These are phyloP conservation scores for Papilio polyxenes DNA, from an alignment of 1,140 invertebrate species.

Conservation along the genomic window DNA sequence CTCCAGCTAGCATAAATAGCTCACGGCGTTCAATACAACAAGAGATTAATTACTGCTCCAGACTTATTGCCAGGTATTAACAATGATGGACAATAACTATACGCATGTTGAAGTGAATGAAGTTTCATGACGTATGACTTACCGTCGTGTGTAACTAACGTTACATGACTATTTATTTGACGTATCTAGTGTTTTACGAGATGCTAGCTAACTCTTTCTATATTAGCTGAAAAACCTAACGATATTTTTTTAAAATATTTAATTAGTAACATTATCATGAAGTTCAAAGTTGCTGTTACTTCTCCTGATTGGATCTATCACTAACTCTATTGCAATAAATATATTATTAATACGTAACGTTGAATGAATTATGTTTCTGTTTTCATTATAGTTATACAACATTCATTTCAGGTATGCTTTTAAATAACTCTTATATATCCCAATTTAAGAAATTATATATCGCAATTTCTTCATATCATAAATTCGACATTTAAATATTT, in stretches of 20 bases:
- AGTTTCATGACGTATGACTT: background rate
- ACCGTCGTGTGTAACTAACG: background rate
- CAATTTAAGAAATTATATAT: background rate
- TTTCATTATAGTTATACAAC: background rate
- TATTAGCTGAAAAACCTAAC: too few relatives aligned
- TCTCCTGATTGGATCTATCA: too few relatives aligned
- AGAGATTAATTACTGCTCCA: slow-evolving; percentile 67
- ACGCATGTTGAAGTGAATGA: background rate
- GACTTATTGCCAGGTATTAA: slow-evolving; percentile 44
- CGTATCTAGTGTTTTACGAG: background rate
- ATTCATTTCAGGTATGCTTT: background rate
- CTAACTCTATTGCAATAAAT: background rate
- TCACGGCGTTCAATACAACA: slow-evolving; percentile 60
- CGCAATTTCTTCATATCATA: background rate
- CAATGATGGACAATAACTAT: background rate
- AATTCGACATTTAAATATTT: slow-evolving; percentile 3
- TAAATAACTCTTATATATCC: background rate
- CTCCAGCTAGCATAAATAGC: slow-evolving; percentile 72
- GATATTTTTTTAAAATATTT: too few relatives aligned
- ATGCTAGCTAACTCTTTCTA: too few relatives aligned
- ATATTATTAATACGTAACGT: background rate
- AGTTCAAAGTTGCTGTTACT: too few relatives aligned
- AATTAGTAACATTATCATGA: too few relatives aligned
- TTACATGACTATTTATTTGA: background rate
- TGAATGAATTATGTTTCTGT: background rate